Conservation (phyloP, 1,140 invertebrate species). For the Brachionus rubens region DNA sequence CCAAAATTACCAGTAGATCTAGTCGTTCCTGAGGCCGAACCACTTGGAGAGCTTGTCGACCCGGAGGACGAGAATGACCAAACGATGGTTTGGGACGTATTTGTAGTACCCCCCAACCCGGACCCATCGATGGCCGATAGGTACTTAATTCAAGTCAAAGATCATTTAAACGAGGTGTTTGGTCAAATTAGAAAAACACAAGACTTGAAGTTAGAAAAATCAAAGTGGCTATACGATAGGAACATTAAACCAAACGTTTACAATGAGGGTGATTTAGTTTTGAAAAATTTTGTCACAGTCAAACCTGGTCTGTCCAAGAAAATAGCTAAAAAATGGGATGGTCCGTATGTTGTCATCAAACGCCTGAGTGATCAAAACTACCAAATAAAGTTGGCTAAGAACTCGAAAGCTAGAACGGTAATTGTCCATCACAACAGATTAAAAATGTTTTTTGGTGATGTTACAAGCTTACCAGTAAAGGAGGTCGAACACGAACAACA, state of each 20-base stretch:
- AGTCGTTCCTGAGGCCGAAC: no score
- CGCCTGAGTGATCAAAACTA: background rate
- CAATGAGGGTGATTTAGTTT: background rate
- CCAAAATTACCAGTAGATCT: no score
- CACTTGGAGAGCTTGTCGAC: no score
- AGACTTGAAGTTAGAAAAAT: background rate
- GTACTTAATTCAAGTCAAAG: background rate
- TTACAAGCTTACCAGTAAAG: no score
- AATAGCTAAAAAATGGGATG: background rate
- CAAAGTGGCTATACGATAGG: background rate
- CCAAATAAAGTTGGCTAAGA: background rate
- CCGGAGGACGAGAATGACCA: background rate
- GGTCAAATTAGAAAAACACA: background rate
- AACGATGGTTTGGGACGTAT: background rate
- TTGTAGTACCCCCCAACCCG: background rate
- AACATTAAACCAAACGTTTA: constrained; percentile 3
- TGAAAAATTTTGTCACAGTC: background rate
- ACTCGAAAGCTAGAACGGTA: background rate
- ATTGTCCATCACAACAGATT: background rate
- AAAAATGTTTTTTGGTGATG: background rate
- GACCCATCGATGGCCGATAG: background rate
- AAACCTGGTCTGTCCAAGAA: background rate
- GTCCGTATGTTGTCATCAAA: background rate
- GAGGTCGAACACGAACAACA: no score
- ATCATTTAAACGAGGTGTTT: background rate